Evolutionary conservation across 2,888 invertebrate genomes (phyloP), one percentile per base, ranked within the genome.

Genomic region (Eupithecia abbreviata): DNA sequence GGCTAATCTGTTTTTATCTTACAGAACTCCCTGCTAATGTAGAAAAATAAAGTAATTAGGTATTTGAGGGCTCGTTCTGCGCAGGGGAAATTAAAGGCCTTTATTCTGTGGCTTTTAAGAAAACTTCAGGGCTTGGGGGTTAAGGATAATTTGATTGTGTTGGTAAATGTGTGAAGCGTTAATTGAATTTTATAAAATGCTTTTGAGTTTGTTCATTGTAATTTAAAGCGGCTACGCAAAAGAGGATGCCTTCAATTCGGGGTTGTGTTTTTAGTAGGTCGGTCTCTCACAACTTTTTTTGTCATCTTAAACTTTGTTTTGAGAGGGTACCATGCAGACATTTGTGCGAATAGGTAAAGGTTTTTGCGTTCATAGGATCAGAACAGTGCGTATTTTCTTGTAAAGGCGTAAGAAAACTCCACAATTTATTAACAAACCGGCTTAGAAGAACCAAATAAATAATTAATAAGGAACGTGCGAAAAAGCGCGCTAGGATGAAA

Each of bases 1-100:
- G 73, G 69, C 76, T 81, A 81, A 82, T 81, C 80, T 79, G 75
- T 77, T 80, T 78, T 81, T 79, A 81, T 81, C 80, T 76, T 66
- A 73, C 73, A 70, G 76, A 77, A 75, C 77, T 77, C 79, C 74
- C 78, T 75, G 80, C 75, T 78, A 77, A 79, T 75, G 82, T 81
- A 80, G 75, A 81, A 79, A 82, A 81, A 80, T 74, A 76, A 74
- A 74, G 78, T 78, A 78, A 78, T 76, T 77, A 70, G 75, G 47
- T 75, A 68, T 58, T 70, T 45, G 58, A 69, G 73, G 72, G 68
- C 47, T 76, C 13, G 30, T 5, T 62, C 45, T 30, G 18, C n/a
- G 42, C 12, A 13, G 75, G 65, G 72, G 78, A 80, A 77, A 75
- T 78, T 77, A 81, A 77, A 49, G 42, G 69, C 47, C 12, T n/a